Conservation (phyloP, 2,797 vertebrate genomes). For the Ciconia nigra region DNA sequence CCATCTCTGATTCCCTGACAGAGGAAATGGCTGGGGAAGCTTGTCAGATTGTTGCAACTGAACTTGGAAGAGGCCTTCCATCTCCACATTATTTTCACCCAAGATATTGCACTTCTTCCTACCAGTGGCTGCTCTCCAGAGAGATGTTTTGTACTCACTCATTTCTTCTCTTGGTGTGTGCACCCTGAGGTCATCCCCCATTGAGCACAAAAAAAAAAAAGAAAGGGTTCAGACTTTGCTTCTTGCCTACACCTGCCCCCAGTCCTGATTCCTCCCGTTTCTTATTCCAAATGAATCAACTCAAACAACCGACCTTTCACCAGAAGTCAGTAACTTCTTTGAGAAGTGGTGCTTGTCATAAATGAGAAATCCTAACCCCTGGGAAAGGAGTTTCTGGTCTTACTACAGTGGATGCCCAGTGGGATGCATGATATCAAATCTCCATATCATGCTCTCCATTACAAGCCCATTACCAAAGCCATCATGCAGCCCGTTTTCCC, state of each 20-base stretch:
- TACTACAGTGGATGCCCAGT: not conserved
- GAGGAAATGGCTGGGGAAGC: not conserved
- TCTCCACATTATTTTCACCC: not conserved
- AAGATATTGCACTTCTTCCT: not conserved
- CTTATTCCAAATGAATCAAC: not conserved
- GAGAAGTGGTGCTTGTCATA: not conserved
- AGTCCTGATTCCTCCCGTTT: not conserved
- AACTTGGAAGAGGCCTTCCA: not conserved
- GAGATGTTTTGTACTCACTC: not conserved
- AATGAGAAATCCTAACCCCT: not conserved
- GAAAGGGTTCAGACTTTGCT: not conserved
- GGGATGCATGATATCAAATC: not conserved
- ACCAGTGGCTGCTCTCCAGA: not conserved
- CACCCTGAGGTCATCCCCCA: not conserved
- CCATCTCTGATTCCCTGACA: not conserved
- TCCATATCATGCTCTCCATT: not conserved
- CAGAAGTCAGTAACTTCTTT: not conserved
- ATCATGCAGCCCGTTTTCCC: not conserved
- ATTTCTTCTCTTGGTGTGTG: not conserved
- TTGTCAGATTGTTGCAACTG: not conserved
- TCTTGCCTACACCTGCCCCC: not conserved
- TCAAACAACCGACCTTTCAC: not conserved
- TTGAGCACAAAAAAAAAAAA: not conserved
- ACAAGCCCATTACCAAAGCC: not conserved
- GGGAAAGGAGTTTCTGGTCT: not conserved